Conservation (phyloP, 2,888 invertebrate genomes). For the Tipula confusa region DNA sequence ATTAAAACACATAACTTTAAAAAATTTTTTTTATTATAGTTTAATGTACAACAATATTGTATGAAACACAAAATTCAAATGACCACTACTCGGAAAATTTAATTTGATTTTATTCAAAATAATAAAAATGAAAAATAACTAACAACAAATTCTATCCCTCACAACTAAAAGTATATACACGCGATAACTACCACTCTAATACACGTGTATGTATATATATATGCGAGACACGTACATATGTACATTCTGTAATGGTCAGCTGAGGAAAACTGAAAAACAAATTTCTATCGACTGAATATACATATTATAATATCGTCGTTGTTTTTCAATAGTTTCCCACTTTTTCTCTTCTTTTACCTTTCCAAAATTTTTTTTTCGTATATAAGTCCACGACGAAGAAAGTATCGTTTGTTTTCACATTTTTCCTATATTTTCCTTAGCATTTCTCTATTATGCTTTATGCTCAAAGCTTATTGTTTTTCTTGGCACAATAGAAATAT, state of each 20-base stretch:
- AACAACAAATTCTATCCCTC: not conserved
- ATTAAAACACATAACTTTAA: not conserved
- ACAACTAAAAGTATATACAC: not conserved
- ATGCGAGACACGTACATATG: not conserved
- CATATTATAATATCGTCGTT: too few relatives aligned
- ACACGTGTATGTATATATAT: not conserved
- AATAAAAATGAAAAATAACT: not conserved
- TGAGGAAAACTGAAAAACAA: not conserved
- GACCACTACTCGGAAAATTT: not conserved
- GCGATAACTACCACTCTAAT: not conserved
- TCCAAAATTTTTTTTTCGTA: not conserved
- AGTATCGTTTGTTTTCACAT: not conserved
- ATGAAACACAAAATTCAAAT: not conserved
- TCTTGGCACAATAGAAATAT: not conserved
- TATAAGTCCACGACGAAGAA: not conserved
- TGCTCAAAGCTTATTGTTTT: not conserved
- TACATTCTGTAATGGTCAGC: slow-evolving; percentile 20
- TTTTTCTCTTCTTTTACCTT: slow-evolving; percentile 4
- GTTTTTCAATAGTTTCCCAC: not conserved
- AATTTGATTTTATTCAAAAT: not conserved
- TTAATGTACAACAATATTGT: not conserved
- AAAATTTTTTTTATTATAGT: not conserved
- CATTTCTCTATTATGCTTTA: not conserved
- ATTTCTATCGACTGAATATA: not conserved
- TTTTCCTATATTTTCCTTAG: not conserved